Conservation (phyloP, 2,113 vertebrate species). For the Synodontis membranacea region DNA sequence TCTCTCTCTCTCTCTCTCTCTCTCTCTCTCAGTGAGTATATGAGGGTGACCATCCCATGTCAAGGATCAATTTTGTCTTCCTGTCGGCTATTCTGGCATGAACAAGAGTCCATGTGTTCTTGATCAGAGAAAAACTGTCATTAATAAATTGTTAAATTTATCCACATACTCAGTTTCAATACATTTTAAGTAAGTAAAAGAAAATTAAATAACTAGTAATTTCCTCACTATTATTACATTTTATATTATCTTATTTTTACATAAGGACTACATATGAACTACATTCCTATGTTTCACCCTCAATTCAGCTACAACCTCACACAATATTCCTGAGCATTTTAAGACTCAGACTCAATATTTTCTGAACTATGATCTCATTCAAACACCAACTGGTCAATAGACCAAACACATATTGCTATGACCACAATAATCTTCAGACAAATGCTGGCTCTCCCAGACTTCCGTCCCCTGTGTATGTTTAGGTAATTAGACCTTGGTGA, state of each 20-base stretch:
- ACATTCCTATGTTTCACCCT: conserved; percentile 37
- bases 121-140: conserved; percentile 49
- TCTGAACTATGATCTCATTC: conserved; percentile 47
- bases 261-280: too few species aligned
- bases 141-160: conserved; percentile 32
- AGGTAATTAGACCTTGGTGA: conserved; percentile 42
- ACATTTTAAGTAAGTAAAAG: neutral
- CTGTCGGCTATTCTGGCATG: conserved; percentile 47
- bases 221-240: neutral
- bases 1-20: neutral
- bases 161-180: neutral
- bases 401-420: conserved; percentile 61
- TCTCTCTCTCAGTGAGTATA: conserved; percentile 24
- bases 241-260: conserved; percentile 39
- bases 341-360: conserved; percentile 53
- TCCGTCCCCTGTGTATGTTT: conserved; percentile 35
- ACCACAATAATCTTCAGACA: conserved; percentile 10
- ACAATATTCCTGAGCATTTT: conserved; percentile 58
- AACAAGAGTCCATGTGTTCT: conserved; percentile 41
- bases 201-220: neutral
- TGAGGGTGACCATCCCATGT: conserved; percentile 50
- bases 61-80: conserved; percentile 50
- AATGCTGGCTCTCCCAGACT: conserved; percentile 8
- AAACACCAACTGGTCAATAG: conserved; percentile 60
- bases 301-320: conserved; percentile 57